phyloP scores from a whole-genome alignment of 1,140 invertebrate genomes.

The Drosophila punjabiensis region DNA sequence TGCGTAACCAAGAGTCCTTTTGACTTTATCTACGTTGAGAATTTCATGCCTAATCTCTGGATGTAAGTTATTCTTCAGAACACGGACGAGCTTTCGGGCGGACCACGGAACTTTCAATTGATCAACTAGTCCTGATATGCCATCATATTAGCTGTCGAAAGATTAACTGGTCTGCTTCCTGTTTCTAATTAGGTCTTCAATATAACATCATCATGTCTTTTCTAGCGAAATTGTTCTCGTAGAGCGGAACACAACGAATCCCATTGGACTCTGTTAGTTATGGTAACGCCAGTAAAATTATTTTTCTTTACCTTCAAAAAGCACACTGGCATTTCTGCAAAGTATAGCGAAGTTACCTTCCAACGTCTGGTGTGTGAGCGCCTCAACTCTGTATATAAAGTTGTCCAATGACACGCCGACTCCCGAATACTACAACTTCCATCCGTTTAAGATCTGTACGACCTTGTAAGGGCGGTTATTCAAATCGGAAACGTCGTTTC shows the following conservation, averaged over 20 bases:
- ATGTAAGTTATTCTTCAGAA: no score
- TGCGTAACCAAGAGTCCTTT: background rate
- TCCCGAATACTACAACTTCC: no score
- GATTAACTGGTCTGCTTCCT: background rate
- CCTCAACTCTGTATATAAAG: background rate
- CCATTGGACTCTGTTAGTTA: background rate
- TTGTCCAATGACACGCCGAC: background rate
- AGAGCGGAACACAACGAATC: background rate
- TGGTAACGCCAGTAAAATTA: background rate
- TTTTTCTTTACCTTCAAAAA: background rate
- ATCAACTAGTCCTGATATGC: background rate
- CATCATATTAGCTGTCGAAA: background rate
- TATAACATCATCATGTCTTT: conserved; percentile 7
- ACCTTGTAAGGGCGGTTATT: background rate
- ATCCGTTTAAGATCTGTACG: no score
- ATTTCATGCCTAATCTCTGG: no score
- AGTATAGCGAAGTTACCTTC: background rate
- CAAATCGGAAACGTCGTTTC: background rate
- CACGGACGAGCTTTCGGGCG: no score
- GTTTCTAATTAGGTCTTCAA: background rate
- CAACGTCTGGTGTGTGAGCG: background rate
- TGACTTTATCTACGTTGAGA: background rate
- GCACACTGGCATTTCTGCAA: background rate
- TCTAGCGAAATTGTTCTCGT: background rate
- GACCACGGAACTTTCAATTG: background rate